phyloP scores from a whole-genome alignment of 1,140 invertebrate genomes.

The Drosophila suzukii region DNA sequence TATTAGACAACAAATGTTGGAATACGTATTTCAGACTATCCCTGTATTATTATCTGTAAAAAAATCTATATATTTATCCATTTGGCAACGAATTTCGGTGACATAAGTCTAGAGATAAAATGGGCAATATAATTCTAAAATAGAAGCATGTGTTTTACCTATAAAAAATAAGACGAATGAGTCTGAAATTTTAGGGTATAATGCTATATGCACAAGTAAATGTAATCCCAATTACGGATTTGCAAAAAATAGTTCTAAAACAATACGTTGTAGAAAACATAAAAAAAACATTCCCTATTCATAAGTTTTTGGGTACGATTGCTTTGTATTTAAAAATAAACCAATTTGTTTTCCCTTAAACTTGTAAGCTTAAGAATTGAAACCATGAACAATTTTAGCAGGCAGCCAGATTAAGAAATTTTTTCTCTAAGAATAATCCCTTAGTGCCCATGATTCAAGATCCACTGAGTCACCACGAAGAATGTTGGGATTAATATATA shows the following conservation, averaged over 20 bases:
- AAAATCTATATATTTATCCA: background rate
- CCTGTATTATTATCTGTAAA: background rate
- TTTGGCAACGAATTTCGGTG: slow-evolving; percentile 4
- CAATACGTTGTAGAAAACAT: too few relatives aligned
- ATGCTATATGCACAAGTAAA: background rate
- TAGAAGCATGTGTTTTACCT: slow-evolving; percentile 24
- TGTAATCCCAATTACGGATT: background rate
- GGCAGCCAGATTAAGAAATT: background rate
- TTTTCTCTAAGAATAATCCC: background rate
- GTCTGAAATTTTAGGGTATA: background rate
- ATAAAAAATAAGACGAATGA: slow-evolving; percentile 12
- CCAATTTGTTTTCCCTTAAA: too few relatives aligned
- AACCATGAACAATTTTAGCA: background rate
- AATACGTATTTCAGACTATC: background rate
- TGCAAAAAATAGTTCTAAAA: background rate
- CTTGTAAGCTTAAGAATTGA: background rate
- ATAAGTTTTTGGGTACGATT: too few relatives aligned
- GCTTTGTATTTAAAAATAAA: too few relatives aligned
- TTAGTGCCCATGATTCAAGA: background rate
- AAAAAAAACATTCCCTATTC: too few relatives aligned
- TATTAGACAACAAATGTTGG: background rate
- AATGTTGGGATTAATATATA: background rate
- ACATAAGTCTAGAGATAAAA: slow-evolving; percentile 24
- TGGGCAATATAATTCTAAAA: slow-evolving; percentile 39
- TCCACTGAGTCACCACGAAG: slow-evolving; percentile 1